These are phyloP conservation scores for Cuniculus paca DNA, from an alignment of 2,797 vertebrate species.

Conservation along the genomic window DNA sequence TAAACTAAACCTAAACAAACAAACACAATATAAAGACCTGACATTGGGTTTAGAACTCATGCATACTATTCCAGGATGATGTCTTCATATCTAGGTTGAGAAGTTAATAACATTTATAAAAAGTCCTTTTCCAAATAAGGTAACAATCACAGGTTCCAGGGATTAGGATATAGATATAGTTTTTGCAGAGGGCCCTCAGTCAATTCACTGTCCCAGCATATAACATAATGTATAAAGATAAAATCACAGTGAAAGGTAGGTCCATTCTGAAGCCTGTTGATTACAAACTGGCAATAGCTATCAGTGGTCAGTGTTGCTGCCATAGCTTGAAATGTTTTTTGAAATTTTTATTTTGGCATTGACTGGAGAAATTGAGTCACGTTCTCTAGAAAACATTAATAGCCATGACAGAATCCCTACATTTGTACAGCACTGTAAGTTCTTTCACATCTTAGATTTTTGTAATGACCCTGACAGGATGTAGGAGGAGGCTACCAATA, in stretches of 20 bases:
- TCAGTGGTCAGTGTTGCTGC: not conserved
- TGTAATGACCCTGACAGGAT: not conserved
- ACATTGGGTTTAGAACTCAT: not conserved
- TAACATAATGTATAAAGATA: not conserved
- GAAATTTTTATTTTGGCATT: not conserved
- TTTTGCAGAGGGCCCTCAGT: not conserved
- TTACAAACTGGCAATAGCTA: not conserved
- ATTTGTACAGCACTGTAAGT: not conserved
- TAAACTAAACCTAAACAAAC: not conserved
- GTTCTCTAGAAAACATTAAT: not conserved
- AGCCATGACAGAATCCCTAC: not conserved
- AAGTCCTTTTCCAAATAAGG: not conserved
- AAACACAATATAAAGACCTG: not conserved
- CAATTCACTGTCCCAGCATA: not conserved
- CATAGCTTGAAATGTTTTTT: not conserved
- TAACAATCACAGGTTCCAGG: not conserved
- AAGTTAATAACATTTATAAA: not conserved
- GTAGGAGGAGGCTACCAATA: not conserved
- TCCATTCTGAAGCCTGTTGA: not conserved
- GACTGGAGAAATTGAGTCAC: not conserved
- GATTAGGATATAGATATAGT: not conserved
- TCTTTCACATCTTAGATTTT: not conserved
- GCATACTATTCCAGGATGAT: not conserved
- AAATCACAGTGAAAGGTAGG: not conserved
- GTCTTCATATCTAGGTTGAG: not conserved